Evolutionary conservation across 2,888 invertebrate genomes (phyloP), one percentile per base, ranked within the genome.

Genomic region (Coelogynopora nodosa): DNA sequence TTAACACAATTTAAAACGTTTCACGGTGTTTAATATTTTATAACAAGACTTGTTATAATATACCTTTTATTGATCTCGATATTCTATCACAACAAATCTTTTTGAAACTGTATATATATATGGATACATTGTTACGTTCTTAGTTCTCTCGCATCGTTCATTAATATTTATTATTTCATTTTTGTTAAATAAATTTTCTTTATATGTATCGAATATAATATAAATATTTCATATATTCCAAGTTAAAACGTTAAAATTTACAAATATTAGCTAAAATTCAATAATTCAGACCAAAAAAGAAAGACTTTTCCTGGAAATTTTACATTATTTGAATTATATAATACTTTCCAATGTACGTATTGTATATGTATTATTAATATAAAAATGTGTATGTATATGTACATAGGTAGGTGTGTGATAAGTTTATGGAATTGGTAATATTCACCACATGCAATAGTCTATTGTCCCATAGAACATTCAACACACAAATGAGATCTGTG

Each of bases 381-480:
- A 49, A 49, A 49, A 49, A 49, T 49, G 49, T 49, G 49, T 49
- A 49, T 49, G 49, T 49, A 49, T 74, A 74, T 74, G 27, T 74
- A 74, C 27, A 49, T 74, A 74, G 74, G 74, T 74, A 74, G 74
- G 27, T 74, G 27, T 74, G 18, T 74, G 74, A 74, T 74, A 74
- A 74, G 74, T 74, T 74, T 74, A 23, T 74, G 23, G 23, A 74
- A 74, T 74, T 74, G 74, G 23, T 74, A 74, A 74, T 74, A 74
- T 74, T 74, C 74, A 13, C 74, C 74, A 74, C 27, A 10, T 74
- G 18, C 74, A 74, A 74, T 74, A 74, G 74, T 74, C 74, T 23
- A 74, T 74, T 74, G 74, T 74, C 74, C 74, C 74, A 74, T 74
- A 74, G 18, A 10, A 74, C 27, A 74, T 74, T 74, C 74, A 74